Evolutionary conservation across 2,888 invertebrate genomes (phyloP).

Genomic region (Tethea ocularis): DNA sequence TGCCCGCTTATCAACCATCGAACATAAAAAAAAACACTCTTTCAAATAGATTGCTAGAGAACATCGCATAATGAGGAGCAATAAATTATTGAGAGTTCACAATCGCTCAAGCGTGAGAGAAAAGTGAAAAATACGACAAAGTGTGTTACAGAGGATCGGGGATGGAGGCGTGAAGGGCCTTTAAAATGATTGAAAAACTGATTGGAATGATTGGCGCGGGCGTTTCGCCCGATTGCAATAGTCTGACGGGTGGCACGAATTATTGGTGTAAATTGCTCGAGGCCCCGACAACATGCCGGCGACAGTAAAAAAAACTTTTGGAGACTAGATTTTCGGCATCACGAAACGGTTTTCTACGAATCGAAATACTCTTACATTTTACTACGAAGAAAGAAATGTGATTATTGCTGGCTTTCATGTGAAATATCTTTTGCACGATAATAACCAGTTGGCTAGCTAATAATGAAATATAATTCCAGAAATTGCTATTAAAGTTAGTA

Average conservation of each 20-base stretch:
- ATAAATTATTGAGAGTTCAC: not conserved
- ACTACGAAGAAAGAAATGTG: not conserved
- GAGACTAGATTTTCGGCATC: not conserved
- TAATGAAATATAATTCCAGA: too few relatives aligned
- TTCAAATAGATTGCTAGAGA: not conserved
- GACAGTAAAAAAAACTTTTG: not conserved
- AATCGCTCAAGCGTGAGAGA: not conserved
- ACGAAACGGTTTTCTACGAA: not conserved
- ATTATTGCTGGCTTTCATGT: not conserved
- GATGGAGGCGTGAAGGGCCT: constrained; percentile 34
- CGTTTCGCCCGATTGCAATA: constrained; percentile 39
- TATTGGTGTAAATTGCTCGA: constrained; percentile 20
- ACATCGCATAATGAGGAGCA: not conserved
- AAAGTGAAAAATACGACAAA: constrained; percentile 27
- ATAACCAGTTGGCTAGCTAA: too few relatives aligned
- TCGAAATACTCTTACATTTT: not conserved
- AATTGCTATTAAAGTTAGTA: too few relatives aligned
- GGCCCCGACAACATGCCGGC: not conserved
- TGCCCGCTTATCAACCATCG: too few relatives aligned
- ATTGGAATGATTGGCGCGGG: constrained; percentile 64
- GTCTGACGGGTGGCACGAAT: constrained; percentile 35
- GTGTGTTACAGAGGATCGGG: constrained; percentile 25
- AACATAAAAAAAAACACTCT: too few relatives aligned
- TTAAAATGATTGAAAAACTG: constrained; percentile 68
- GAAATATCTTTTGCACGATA: not conserved